Percentiles rank a stretch among this genome's conserved stretches.
phyloP scores from a whole-genome alignment of 1,140 invertebrate genomes.

The Trichogramma pretiosum region DNA sequence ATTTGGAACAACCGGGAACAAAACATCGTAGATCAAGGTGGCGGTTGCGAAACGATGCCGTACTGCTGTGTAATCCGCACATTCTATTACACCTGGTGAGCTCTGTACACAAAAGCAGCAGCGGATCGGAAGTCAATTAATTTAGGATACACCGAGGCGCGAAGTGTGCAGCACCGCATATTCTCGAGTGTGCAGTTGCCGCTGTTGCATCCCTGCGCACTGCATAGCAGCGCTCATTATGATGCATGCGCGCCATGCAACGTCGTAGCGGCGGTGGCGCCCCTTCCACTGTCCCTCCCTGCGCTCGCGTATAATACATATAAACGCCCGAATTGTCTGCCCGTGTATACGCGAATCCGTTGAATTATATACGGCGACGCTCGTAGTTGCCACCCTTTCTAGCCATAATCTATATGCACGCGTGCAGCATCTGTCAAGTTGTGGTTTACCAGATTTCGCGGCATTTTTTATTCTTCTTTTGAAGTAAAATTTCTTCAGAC shows the following conservation, averaged over 20 bases:
- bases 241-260: constrained; percentile 28
- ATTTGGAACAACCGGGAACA: too few relatives aligned
- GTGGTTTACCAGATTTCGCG: too few relatives aligned
- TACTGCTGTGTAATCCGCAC: constrained; percentile 20
- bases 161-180: not conserved
- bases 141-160: constrained; percentile 22
- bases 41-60: constrained; percentile 14
- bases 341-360: too few relatives aligned
- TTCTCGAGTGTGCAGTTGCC: constrained; percentile 20
- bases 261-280: not conserved
- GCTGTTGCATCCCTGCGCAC: not conserved
- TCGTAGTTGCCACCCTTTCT: too few relatives aligned
- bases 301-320: not conserved
- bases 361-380: too few relatives aligned
- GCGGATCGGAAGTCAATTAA: constrained; percentile 43
- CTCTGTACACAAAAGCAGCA: constrained; percentile 21
- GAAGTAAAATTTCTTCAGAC: too few relatives aligned
- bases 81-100: constrained; percentile 21
- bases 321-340: not conserved
- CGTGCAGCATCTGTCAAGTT: too few relatives aligned
- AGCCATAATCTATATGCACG: too few relatives aligned
- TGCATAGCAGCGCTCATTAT: constrained; percentile 5
- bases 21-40: too few relatives aligned
- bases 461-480: too few relatives aligned
- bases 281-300: not conserved